Base-by-base conservation (phyloP, 2,797 vertebrate genomes). In the Poecilia gillii region DNA sequence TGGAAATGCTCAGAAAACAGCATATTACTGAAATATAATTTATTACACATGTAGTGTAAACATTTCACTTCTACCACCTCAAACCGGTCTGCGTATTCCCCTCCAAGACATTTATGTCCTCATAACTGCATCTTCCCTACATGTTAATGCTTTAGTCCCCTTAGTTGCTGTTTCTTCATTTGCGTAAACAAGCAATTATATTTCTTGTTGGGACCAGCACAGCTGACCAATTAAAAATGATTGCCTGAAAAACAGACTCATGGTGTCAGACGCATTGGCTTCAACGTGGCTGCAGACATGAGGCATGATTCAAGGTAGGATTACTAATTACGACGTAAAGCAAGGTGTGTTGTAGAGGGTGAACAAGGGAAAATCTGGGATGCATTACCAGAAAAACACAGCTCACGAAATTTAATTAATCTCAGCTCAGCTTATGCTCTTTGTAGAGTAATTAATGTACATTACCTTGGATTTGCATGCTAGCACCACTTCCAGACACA, bases 181-280 rank as follows among this genome's bases (percentile, higher is more conserved):
- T 62, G 14, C 6, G 1, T 62, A 16, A 62, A 62, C 59, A 33
- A 62, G 31, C 59, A 62, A 62, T 62, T 62, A 62, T 33, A 33
- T 62, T 62, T 62, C 59, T 31, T 36, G 39, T 12, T 62, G 59
- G 59, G 59, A 33, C 59, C 59, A 33, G 31, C 59, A 62, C 59
- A 62, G 31, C 59, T 31, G 59, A 33, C 59, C 59, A 62, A 62
- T 62, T 62, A 62, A 62, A 31, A 62, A 62, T 62, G 59, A 62
- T 62, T 57, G n/a, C 55, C 25, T 57, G 55, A 28, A 13, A 62
- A 33, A 33, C 36, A 39, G 18, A 23, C 64, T 66, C 9, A 11
- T 23, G 36, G 64, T 66, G 18, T 20, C 64, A 39, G 36, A 31
- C 5, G 6, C 14, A 9, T 39, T 11, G 36, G 7, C 64, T 9